Base-by-base conservation (phyloP, 2,113 vertebrate genomes). In the Ammodytes dubius region DNA sequence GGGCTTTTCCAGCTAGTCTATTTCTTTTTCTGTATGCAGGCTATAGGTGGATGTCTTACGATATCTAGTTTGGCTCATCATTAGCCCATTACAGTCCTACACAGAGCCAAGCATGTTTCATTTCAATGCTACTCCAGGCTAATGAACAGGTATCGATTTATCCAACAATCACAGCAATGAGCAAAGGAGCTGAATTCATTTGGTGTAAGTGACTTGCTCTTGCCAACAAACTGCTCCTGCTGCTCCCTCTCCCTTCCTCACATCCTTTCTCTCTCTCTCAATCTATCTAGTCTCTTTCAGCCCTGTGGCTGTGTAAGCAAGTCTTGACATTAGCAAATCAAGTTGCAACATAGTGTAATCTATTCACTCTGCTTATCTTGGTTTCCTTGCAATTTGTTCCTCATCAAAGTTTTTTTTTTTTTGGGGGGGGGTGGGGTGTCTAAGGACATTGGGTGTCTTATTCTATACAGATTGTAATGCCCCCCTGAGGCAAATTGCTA, bases 101-200 rank as follows among this genome's bases (percentile, higher is more conserved):
- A 84, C 68, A 73, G 64, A 81, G 65, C 58, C 70, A 72, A 53
- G 70, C 85, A 83, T 85, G 81, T 87, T 86, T 87, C 86, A 84
- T 89, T 73, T 80, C 80, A 78, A 64, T 53, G 80, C 66, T 83
- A 80, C 87, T 89, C 56, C 19, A 76, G 84, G 82, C 86, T 87
- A 92, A 92, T 90, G 83, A 91, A 87, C 79, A 86, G 69, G 65
- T 87, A 92, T 91, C 49, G 78, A 93, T 92, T 89, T 90, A 87
- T 91, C 82, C 70, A 82, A 89, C 87, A 87, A 87, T 87, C 74
- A 59, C 57, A 52, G 60, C 72, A 66, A 84, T 78, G 27, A 75
- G 87, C 83, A 89, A 83, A 88, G 27, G 86, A 77, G 66, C 75
- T 77, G 81, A 86, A 91, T 90, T 92, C 54, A 91, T 91, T 92